Conservation (phyloP, 2,797 vertebrate genomes). For the Simalia tracyae region DNA sequence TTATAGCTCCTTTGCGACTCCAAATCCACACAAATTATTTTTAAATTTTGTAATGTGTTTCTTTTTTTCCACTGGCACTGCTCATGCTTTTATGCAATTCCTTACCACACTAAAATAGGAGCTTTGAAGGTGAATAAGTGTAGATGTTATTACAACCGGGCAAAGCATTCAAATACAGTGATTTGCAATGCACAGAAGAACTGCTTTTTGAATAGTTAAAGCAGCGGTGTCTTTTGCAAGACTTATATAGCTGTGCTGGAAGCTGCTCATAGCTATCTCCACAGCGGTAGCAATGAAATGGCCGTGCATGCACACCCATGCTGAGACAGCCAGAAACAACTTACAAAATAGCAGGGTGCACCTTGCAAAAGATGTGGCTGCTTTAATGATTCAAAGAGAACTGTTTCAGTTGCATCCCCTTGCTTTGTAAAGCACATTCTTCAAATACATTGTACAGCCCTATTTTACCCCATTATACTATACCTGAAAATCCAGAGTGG, state of each 20-base stretch:
- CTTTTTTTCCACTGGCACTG: no score
- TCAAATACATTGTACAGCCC: not conserved
- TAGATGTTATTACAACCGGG: not conserved
- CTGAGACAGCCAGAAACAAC: not conserved
- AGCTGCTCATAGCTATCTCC: not conserved
- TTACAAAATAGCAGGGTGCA: not conserved
- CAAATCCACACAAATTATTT: not conserved
- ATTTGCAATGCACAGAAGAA: not conserved
- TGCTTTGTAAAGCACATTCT: no score
- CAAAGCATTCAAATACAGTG: not conserved
- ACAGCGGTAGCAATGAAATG: not conserved
- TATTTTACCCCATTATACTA: not conserved
- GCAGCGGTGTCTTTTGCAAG: not conserved
- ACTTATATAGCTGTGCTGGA: not conserved
- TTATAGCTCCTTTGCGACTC: not conserved
- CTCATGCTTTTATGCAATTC: not conserved
- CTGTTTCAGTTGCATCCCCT: not conserved
- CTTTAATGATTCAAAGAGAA: not conserved
- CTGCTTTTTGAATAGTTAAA: not conserved
- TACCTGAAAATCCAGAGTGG: not conserved
- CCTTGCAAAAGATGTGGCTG: not conserved
- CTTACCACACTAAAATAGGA: not conserved
- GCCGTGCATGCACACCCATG: not conserved
- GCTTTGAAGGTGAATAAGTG: not conserved
- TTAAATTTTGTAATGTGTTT: not conserved